These are phyloP conservation scores for Phalanger gymnotis DNA, from an alignment of 2,797 vertebrate genomes.

Conservation along the genomic window DNA sequence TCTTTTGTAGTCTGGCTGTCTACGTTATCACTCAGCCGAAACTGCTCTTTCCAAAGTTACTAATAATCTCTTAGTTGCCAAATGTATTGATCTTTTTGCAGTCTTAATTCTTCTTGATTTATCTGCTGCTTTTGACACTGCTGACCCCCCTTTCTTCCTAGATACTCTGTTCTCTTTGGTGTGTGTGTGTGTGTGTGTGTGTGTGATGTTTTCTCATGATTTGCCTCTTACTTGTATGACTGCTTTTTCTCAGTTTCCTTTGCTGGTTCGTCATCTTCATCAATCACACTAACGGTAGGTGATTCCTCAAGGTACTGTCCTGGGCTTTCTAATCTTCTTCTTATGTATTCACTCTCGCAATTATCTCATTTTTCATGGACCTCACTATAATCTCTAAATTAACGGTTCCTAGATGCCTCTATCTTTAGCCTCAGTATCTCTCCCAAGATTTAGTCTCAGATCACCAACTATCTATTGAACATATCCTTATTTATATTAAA, in stretches of 20 bases:
- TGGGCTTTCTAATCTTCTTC: neutral
- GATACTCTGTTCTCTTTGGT: neutral
- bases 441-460: neutral
- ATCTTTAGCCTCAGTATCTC: no score
- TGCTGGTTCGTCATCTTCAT: neutral
- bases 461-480: neutral
- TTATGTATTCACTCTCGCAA: neutral
- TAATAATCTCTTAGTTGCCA: neutral
- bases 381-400: neutral
- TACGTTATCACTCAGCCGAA: neutral
- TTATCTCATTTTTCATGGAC: neutral
- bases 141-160: neutral
- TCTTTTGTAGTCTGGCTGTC: neutral
- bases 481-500: neutral
- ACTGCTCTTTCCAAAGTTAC: neutral
- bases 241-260: neutral
- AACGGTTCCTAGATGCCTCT: neutral
- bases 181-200: no score
- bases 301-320: neutral
- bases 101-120: neutral
- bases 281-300: neutral
- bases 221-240: neutral
- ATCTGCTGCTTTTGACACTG: neutral
- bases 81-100: neutral
- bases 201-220: neutral